phyloP scores from a whole-genome alignment of 2,888 invertebrate species.

The Apotomis betuletana region DNA sequence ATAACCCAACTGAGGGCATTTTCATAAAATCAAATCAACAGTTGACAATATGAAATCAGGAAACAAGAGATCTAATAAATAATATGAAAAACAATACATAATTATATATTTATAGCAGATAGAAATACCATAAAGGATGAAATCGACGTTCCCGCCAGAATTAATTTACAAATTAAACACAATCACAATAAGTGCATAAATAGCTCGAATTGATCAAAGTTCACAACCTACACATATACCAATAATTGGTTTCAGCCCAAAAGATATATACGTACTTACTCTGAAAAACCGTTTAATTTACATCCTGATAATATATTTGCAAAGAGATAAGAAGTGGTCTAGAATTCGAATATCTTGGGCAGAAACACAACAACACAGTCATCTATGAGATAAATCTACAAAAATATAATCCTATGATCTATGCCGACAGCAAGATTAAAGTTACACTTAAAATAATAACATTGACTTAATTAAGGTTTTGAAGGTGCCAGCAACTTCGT shows the following conservation, averaged over 20 bases:
- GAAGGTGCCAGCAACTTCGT: too few relatives aligned
- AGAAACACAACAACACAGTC: constrained; percentile 43
- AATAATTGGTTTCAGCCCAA: constrained; percentile 1
- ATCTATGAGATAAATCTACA: constrained; percentile 59
- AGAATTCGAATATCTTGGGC: neutral
- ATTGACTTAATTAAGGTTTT: neutral
- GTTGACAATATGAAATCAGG: neutral
- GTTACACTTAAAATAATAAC: constrained; percentile 12
- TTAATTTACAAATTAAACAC: neutral
- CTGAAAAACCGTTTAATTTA: too few relatives aligned
- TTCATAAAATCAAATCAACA: neutral
- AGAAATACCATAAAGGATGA: neutral
- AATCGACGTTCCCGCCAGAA: neutral
- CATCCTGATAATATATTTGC: too few relatives aligned
- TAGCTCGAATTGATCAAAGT: constrained; percentile 9
- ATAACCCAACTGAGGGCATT: neutral
- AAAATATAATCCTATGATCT: constrained; percentile 62
- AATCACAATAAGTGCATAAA: constrained; percentile 11
- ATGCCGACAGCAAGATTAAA: constrained; percentile 34
- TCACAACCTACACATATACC: constrained; percentile 9
- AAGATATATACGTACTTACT: neutral
- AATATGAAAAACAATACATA: neutral
- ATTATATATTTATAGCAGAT: too few relatives aligned
- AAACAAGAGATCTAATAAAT: neutral
- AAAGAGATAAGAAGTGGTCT: neutral